Evolutionary conservation across 2,113 vertebrate genomes (phyloP), one percentile per base, ranked within the genome.

Genomic region (Melanerpes aurifrons): DNA sequence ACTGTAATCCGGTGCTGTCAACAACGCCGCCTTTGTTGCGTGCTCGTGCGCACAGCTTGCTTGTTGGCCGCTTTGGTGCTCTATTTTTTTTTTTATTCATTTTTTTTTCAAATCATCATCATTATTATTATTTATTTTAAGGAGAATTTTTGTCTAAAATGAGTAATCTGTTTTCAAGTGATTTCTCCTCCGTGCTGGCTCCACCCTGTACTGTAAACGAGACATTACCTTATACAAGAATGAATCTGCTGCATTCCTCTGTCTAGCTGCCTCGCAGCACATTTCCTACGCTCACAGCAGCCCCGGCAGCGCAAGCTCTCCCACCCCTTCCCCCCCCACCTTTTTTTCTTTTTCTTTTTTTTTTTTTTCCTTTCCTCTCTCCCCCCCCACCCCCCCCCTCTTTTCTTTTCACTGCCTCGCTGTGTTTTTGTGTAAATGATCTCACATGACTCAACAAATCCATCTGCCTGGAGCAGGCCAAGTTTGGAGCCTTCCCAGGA

Each of bases 401-500:
- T 79, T 82, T 94, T 77, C 86, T 96, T 93, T 97, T 95, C 97
- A 97, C 97, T 97, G 97, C 97, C 98, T 98, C 87, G 77, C 96
- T 97, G 97, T 97, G 97, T 98, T 97, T 98, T 98, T 99, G 98
- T 98, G 98, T 98, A 98, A 98, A 98, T 98, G 97, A 98, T 98
- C 98, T 99, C 98, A 98, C 98, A 99, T 99, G 99, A 99, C 99
- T 99, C 99, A 97, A 98, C 99, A 99, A 98, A 99, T 99, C 98
- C 98, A 98, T 96, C 94, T 97, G 98, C 98, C 97, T 97, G 94
- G 90, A 98, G 98, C 95, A 94, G 96, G 97, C 98, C 98, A 98
- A 98, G 97, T 98, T 98, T 97, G 97, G 97, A 96, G 97, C 97
- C 97, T 97, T 98, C 98, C 98, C 98, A 98, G 97, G 98, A 98